Base-by-base conservation (phyloP, 1,140 invertebrate species). In the Cherax destructor region DNA sequence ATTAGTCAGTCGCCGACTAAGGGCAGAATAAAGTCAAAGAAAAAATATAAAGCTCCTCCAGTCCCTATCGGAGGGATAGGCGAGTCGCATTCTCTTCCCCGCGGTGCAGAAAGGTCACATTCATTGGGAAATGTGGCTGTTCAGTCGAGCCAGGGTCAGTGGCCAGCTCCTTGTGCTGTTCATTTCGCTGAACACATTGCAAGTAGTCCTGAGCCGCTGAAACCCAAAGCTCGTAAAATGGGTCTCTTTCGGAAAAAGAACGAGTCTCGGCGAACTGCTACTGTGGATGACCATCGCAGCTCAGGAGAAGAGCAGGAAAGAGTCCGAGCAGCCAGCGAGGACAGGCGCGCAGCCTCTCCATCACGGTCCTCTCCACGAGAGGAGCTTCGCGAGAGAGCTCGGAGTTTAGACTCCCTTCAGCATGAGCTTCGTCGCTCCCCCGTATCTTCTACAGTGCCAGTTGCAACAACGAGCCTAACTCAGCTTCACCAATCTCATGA, bases 1-100 rank as follows among this genome's bases (percentile, higher is more conserved):
- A 92, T 92, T 59, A 93, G 93, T 88, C 94, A 95, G 77, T 94
- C 94, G 92, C 94, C 94, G 13, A 94, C 94, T 18, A 95, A 95
- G 81, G 94, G 94, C 69, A 94, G 94, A 80, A 94, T 95, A 10
- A 92, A 93, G 56, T 93, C 93, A 24, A 92, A 93, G 81, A 93
- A 93, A 61, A 91, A 92, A 61, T 88, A 93, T 87, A 87, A 92
- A 50, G 93, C 93, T 2, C 93, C 93, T 79, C 90, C 93, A 30
- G 85, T 87, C n/a, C 92, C 93, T 47, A 49, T 49, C 7, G n/a
- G 41, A 47, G 61, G 76, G 7, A 76, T 78, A 6, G 47, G 41
- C 24, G 65, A 86, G 6, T 65, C 86, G 9, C 80, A 91, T 65
- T 88, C 80, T 3, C 74, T 80, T 4, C 86, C 87, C 59, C 84